Conservation (phyloP, 2,797 vertebrate genomes). For the Tragelaphus oryx region DNA sequence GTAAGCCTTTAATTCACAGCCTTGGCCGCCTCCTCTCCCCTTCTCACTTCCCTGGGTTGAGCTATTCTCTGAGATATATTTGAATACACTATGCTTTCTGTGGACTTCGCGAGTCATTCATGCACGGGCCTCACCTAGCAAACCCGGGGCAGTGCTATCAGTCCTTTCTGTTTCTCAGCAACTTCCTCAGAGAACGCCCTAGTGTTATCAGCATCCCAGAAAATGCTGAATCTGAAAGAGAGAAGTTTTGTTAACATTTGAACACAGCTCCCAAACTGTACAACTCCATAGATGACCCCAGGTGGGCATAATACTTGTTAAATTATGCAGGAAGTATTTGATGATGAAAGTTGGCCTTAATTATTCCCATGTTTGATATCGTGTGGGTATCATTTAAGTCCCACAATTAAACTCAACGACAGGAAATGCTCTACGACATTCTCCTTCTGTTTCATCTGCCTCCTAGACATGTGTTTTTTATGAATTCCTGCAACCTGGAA, state of each 20-base stretch:
- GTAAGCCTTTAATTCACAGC: neutral
- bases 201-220: neutral
- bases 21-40: neutral
- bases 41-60: neutral
- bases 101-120: neutral
- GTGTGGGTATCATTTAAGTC: neutral
- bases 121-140: neutral
- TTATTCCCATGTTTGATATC: neutral
- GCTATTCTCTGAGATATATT: neutral
- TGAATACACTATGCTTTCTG: neutral
- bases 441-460: neutral
- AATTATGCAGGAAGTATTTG: neutral
- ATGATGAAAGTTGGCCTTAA: neutral
- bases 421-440: constrained; percentile 8
- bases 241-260: neutral
- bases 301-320: neutral
- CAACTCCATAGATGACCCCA: neutral
- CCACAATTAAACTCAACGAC: neutral
- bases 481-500: constrained; percentile 81
- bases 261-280: neutral
- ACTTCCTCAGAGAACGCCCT: neutral
- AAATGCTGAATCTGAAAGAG: neutral
- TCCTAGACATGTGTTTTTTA: constrained; percentile 83
- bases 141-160: neutral
- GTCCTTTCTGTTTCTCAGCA: neutral